Base-by-base conservation (phyloP, 2,113 vertebrate species). In the Pelodiscus sinensis region DNA sequence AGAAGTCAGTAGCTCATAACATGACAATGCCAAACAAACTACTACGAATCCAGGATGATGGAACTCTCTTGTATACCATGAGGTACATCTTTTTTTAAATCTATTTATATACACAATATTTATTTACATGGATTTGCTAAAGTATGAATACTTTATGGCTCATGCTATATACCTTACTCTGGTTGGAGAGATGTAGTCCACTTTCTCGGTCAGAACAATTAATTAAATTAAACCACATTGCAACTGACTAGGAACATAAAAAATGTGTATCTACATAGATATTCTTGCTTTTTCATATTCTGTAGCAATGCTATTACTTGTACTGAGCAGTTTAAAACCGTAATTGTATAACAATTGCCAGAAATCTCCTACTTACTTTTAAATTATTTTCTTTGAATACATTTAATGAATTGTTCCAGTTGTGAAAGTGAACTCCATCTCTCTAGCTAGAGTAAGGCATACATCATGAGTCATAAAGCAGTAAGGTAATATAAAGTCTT, bases 21-120 rank as follows among this genome's bases (percentile, higher is more conserved):
- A 99, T 99, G 99, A 99, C 99, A 14, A 99, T 99, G 99, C 99
- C 99, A 50, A 99, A 99, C 89, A 99, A 99, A 78, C 98, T 99
- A n/a, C 94, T 99, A 84, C 97, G 99, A 95, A 99, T 99, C 92
- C 98, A 99, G 95, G 99, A 99, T 27, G 99, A 99, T 2, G 99
- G 99, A 16, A 99, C 99, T 0, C 97, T 99, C 51, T 96, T 99
- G 19, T 99, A 99, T 94, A 99, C 99, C 52, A 99, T 99, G 99
- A 99, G 99, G 99, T 99, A 98, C 13, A 18, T 44, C 44, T 91
- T 84, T 24, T 60, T 15, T 44, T 44, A 44, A 44, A 1, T 89
- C 62, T 79, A 2, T 73, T 75, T 78, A 10, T 73, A 1, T 13
- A 83, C 44, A 68, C 52, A 9, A 18, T 87, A 2, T 87, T 94